Conservation (phyloP, 2,797 vertebrate species). For the Monodelphis domestica region DNA sequence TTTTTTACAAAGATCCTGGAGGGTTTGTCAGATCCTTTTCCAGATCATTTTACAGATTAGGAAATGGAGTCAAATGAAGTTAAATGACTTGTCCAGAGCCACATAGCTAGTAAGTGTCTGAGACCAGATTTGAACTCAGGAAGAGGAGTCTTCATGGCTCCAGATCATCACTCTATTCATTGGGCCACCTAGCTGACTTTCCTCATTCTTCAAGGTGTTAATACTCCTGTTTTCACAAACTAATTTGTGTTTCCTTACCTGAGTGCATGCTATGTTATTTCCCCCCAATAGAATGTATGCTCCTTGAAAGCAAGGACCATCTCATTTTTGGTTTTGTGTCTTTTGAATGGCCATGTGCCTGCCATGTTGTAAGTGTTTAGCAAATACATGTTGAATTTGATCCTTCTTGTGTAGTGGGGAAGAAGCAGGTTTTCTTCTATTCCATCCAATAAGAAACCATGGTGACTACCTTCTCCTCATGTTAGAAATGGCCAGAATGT, state of each 20-base stretch:
- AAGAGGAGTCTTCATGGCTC: not conserved
- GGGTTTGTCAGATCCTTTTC: not conserved
- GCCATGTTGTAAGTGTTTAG: not conserved
- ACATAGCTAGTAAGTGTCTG: too few relatives aligned
- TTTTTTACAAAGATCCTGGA: not conserved
- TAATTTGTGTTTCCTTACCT: not conserved
- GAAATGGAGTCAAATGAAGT: not conserved
- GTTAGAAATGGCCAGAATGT: not conserved
- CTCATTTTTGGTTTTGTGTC: not conserved
- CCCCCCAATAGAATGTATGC: not conserved
- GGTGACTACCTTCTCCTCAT: not conserved
- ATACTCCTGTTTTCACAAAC: not conserved
- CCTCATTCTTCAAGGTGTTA: not conserved
- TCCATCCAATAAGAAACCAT: not conserved
- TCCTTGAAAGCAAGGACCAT: not conserved
- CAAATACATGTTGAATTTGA: not conserved
- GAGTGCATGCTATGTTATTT: not conserved
- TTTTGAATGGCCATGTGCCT: not conserved
- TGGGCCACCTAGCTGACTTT: not conserved
- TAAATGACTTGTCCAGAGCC: not conserved
- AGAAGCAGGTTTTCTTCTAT: not conserved
- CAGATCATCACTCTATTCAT: not conserved
- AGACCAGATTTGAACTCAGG: not conserved
- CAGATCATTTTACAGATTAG: not conserved
- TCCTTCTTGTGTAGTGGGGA: not conserved